Conservation (phyloP, 2,797 vertebrate species). For the Octomys mimax region DNA sequence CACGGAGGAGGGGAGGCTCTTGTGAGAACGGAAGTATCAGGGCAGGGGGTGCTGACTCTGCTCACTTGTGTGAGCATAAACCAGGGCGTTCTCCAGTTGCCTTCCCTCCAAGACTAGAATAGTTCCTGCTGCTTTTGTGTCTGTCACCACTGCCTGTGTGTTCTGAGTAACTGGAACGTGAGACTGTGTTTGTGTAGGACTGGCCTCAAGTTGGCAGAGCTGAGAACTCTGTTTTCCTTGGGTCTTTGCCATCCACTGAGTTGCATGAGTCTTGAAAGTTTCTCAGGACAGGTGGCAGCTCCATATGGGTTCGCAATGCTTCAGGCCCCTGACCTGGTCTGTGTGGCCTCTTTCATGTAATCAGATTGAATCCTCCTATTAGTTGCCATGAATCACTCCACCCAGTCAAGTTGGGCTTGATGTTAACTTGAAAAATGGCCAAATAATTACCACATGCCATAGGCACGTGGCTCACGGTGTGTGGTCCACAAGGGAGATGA, state of each 20-base stretch:
- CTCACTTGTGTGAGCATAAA: rapidly evolving
- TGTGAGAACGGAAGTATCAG: rapidly evolving
- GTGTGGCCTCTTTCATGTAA: rapidly evolving
- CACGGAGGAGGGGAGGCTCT: rapidly evolving
- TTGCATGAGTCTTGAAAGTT: not conserved
- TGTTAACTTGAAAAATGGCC: not conserved
- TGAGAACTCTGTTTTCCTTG: not conserved
- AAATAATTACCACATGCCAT: rapidly evolving
- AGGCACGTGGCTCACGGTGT: rapidly evolving
- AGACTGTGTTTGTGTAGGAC: not conserved
- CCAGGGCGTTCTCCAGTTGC: not conserved
- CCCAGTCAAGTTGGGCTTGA: not conserved
- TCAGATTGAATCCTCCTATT: not conserved
- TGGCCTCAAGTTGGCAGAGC: not conserved
- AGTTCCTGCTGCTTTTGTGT: not conserved
- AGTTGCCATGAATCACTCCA: conserved; percentile 4
- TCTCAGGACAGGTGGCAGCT: not conserved
- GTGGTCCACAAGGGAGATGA: rapidly evolving
- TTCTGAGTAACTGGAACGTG: not conserved
- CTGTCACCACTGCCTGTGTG: rapidly evolving
- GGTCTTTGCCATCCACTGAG: not conserved
- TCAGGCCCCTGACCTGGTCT: not conserved
- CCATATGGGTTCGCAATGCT: rapidly evolving
- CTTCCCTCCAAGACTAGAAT: rapidly evolving
- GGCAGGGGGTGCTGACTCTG: not conserved